Evolutionary conservation across 2,113 vertebrate species (phyloP).

Genomic region (Heterotilapia buettikoferi): DNA sequence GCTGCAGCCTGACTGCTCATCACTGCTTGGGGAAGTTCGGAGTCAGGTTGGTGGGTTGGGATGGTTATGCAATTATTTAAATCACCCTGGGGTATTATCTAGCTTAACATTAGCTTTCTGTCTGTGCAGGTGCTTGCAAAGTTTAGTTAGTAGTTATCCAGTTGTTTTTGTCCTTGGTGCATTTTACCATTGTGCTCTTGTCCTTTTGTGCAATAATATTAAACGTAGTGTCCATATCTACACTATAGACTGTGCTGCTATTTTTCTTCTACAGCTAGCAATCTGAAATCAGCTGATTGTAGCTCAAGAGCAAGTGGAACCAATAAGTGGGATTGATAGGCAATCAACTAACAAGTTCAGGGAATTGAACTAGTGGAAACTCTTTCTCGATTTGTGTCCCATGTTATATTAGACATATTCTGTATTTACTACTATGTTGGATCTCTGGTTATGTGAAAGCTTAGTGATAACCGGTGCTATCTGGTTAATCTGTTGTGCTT

Average conservation of each 20-base stretch:
- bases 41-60: background rate
- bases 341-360: background rate
- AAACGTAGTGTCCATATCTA: background rate
- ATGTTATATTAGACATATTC: background rate
- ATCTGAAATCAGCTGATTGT: background rate
- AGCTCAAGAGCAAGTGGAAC: background rate
- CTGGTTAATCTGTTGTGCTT: no score
- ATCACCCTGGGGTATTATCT: background rate
- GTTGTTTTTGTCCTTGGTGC: background rate
- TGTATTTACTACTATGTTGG: no score
- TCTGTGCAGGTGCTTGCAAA: background rate
- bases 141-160: background rate
- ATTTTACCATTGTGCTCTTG: background rate
- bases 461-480: no score
- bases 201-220: background rate
- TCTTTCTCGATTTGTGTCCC: background rate
- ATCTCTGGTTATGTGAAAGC: no score
- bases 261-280: background rate
- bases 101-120: background rate
- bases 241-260: accelerated
- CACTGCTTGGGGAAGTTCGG: background rate
- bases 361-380: background rate
- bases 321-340: background rate
- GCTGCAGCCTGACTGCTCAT: background rate
- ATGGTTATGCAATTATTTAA: background rate